Evolutionary conservation across 2,113 vertebrate genomes (phyloP).

Genomic region (Thamnaconus septentrionalis): DNA sequence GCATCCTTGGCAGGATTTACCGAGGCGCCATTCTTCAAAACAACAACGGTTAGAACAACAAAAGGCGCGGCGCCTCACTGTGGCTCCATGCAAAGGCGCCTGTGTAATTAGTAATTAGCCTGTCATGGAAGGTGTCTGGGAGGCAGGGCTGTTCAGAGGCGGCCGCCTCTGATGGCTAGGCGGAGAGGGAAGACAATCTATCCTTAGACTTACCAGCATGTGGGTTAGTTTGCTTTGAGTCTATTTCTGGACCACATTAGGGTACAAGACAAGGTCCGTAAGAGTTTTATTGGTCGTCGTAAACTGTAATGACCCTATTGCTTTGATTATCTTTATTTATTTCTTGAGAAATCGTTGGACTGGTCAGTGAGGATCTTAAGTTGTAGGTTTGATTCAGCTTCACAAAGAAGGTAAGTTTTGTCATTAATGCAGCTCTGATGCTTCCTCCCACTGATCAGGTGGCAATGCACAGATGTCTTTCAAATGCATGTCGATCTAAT

Average conservation of each 20-base stretch:
- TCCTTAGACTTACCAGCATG: too few species aligned
- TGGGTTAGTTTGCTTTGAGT: not conserved
- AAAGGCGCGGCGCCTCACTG: conserved; percentile 60
- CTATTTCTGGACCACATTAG: conserved; percentile 35
- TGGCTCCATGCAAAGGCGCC: conserved; percentile 55
- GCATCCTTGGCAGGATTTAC: conserved; percentile 82
- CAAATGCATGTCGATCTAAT: conserved; percentile 6
- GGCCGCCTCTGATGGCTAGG: conserved; percentile 38
- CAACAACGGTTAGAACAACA: conserved; percentile 90
- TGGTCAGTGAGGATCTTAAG: not conserved
- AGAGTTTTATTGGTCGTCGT: conserved; percentile 51
- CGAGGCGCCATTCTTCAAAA: conserved; percentile 80
- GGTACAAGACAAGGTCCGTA: conserved; percentile 41
- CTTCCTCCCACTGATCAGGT: conserved; percentile 20
- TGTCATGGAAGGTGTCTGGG: conserved; percentile 70
- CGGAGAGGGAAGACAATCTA: conserved; percentile 1
- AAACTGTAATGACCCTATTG: conserved; percentile 38
- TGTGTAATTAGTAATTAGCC: conserved; percentile 80
- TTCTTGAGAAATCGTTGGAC: not conserved
- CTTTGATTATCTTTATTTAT: not conserved
- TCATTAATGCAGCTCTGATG: conserved; percentile 25
- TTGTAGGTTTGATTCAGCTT: conserved; percentile 50
- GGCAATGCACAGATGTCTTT: conserved; percentile 29
- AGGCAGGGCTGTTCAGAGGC: conserved; percentile 56
- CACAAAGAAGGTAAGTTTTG: conserved; percentile 49